Evolutionary conservation across 23 tunicate genomes (phyloP).

Genomic region (Styela clava): DNA sequence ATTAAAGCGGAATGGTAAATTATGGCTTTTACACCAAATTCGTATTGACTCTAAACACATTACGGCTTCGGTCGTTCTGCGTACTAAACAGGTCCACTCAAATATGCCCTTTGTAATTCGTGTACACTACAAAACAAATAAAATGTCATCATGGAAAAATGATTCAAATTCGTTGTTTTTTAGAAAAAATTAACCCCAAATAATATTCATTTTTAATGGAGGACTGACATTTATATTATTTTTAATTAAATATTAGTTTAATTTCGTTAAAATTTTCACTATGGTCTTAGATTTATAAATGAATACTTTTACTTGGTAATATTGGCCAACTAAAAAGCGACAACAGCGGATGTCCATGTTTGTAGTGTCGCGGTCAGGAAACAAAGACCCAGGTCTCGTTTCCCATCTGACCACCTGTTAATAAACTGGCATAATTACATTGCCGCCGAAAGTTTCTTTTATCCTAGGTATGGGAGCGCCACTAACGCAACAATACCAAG

Average conservation of each 20-base stretch:
- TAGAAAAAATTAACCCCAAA: no score
- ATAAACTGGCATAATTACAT: not conserved
- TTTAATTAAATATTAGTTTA: no score
- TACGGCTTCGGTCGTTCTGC: not conserved
- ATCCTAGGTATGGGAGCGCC: not conserved
- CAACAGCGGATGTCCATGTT: not conserved
- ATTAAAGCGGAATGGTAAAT: not conserved
- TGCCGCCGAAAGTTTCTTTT: not conserved
- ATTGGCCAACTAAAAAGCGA: no score
- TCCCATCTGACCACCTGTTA: not conserved
- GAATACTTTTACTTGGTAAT: no score
- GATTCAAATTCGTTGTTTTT: no score
- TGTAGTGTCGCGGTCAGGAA: not conserved
- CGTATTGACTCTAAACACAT: not conserved
- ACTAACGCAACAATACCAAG: not conserved
- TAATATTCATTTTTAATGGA: no score
- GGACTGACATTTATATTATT: no score
- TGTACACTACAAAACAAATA: not conserved
- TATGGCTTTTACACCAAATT: not conserved
- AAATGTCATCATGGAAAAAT: no score
- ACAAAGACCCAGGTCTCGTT: not conserved
- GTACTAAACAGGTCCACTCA: not conserved
- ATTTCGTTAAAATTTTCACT: no score
- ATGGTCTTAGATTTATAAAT: no score
- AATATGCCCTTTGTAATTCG: not conserved